phyloP scores from a whole-genome alignment of 2,888 invertebrate genomes.

The Meghimatium bilineatum region DNA sequence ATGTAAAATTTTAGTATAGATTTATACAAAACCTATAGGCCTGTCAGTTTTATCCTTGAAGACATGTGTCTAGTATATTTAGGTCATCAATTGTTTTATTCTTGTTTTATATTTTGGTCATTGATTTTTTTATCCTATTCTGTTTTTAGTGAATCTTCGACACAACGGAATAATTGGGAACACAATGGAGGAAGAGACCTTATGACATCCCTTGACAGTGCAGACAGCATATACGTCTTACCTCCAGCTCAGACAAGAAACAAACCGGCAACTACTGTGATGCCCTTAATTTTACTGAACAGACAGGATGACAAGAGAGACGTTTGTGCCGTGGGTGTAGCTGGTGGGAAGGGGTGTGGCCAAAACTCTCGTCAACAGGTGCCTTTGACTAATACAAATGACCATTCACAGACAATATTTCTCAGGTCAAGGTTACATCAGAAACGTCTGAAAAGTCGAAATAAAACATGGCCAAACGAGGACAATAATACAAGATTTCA shows the following conservation, averaged over 20 bases:
- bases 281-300: slow-evolving; percentile 19
- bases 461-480: slow-evolving; percentile 35
- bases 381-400: slow-evolving; percentile 16
- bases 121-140: neutral
- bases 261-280: slow-evolving; percentile 17
- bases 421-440: neutral
- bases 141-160: slow-evolving; percentile 66
- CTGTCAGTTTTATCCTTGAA: no score
- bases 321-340: neutral
- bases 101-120: no score
- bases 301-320: neutral
- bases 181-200: slow-evolving; percentile 68
- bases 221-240: slow-evolving; percentile 60
- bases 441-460: neutral
- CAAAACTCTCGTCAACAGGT: slow-evolving; percentile 46
- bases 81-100: no score
- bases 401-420: neutral
- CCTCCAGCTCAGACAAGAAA: slow-evolving; percentile 56
- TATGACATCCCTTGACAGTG: slow-evolving; percentile 56
- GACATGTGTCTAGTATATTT: no score
- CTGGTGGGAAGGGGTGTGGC: slow-evolving; percentile 37
- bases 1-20: neutral
- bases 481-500: neutral
- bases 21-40: no score
- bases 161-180: slow-evolving; percentile 71